Evolutionary conservation across 1,140 invertebrate genomes (phyloP).

Genomic region (Drosophila mauritiana): DNA sequence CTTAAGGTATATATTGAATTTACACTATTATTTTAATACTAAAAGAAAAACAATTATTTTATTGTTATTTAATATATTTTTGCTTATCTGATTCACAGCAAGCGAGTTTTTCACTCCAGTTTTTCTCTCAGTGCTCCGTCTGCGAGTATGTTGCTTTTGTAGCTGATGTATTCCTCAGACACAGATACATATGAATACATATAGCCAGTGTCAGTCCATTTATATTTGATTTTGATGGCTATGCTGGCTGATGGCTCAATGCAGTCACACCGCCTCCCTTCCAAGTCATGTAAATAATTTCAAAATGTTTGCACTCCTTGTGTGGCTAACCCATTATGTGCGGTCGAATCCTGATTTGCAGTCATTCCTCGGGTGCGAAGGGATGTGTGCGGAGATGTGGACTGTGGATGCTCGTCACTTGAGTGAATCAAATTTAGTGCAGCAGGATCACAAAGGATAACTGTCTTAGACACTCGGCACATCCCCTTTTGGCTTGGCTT

Average conservation of each 20-base stretch:
- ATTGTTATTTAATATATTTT: not conserved
- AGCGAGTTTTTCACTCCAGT: not conserved
- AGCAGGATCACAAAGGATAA: conserved; percentile 31
- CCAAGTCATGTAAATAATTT: conserved; percentile 55
- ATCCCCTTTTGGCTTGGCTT: conserved; percentile 22
- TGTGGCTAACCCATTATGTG: conserved; percentile 69
- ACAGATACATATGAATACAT: conserved; percentile 29
- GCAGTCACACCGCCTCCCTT: conserved; percentile 19
- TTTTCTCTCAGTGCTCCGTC: conserved; percentile 1
- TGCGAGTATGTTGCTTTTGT: conserved; percentile 60
- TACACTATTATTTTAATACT: too few relatives aligned
- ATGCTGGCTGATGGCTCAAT: conserved; percentile 65
- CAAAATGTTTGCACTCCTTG: conserved; percentile 65
- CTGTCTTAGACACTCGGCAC: conserved; percentile 24
- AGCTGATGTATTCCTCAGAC: conserved; percentile 51
- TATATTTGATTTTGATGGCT: conserved; percentile 82
- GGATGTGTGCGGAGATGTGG: not conserved
- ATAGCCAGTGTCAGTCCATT: conserved; percentile 63
- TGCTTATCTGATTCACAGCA: not conserved
- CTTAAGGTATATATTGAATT: too few relatives aligned
- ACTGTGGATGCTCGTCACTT: conserved; percentile 41
- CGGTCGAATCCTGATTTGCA: conserved; percentile 68
- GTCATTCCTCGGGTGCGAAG: conserved; percentile 14
- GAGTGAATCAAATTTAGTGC: conserved; percentile 72
- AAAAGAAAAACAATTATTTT: not conserved